Percentiles rank a stretch among this genome's conserved stretches.
Conservation (phyloP, 2,797 vertebrate genomes). For the Mareca penelope region DNA sequence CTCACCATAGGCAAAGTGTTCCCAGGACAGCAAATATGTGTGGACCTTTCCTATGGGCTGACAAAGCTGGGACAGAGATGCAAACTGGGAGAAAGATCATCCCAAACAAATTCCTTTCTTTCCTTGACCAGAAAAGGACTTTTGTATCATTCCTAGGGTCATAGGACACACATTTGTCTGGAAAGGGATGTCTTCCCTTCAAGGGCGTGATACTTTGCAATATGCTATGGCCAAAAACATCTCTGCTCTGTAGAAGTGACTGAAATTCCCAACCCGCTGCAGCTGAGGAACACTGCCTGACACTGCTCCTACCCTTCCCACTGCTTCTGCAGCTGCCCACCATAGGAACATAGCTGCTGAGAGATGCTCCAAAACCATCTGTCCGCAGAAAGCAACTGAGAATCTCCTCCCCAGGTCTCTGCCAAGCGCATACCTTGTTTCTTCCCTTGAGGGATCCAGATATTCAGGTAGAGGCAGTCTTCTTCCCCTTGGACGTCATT, state of each 20-base stretch:
- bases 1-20: neutral
- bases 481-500: constrained; percentile 78
- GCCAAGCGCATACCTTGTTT: constrained; percentile 64
- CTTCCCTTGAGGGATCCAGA: constrained; percentile 89
- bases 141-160: neutral
- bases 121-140: neutral
- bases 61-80: neutral
- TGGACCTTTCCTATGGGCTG: neutral
- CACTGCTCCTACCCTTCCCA: neutral
- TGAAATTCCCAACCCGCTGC: neutral
- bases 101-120: neutral
- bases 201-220: neutral
- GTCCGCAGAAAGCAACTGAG: neutral
- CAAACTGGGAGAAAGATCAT: neutral
- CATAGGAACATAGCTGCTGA: neutral
- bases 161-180: neutral
- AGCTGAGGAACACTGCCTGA: neutral
- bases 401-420: neutral
- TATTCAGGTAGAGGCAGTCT: constrained; percentile 95
- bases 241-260: neutral
- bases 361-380: neutral
- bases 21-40: neutral
- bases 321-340: neutral
- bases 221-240: neutral
- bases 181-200: neutral